Percentiles rank a stretch among this genome's conserved stretches.
Evolutionary conservation across 30 jellyfish, hydroid and myxozoan species (phyloP).

Genomic region (Mastigias papua): DNA sequence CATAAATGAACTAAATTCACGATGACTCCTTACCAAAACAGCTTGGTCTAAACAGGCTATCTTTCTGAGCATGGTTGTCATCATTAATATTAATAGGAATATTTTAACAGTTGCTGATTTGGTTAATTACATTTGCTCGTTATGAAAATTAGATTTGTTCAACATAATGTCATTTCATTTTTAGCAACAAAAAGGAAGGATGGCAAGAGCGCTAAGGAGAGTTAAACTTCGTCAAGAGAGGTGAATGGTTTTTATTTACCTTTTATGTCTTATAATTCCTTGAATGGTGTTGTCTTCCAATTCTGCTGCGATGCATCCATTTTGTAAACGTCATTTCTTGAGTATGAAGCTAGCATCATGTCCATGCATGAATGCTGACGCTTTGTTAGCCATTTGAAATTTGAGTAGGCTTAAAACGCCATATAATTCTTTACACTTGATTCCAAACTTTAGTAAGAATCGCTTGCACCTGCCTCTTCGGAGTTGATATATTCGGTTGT

Average conservation of each 20-base stretch:
- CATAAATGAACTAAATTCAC: neutral
- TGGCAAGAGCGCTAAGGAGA: conserved; percentile 75
- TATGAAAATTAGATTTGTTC: neutral
- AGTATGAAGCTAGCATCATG: no score
- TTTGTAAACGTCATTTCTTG: no score
- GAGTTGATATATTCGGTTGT: no score
- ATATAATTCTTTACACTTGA: no score
- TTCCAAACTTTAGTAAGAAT: no score
- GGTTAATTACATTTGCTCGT: neutral
- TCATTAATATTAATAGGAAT: neutral
- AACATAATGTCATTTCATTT: neutral
- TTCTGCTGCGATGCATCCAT: no score
- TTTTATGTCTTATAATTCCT: neutral
- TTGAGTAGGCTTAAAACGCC: no score
- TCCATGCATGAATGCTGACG: no score
- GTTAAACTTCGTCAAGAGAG: conserved; percentile 79
- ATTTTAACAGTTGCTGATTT: neutral
- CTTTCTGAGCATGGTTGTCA: neutral
- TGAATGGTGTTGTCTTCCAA: no score
- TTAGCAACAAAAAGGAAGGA: conserved; percentile 73
- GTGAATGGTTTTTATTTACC: conserved; percentile 2
- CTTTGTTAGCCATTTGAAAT: no score
- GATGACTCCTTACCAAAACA: neutral
- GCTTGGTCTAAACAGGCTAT: neutral
- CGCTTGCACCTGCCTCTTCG: no score